Evolutionary conservation across 2,113 vertebrate genomes (phyloP).

Genomic region (Strix aluco): DNA sequence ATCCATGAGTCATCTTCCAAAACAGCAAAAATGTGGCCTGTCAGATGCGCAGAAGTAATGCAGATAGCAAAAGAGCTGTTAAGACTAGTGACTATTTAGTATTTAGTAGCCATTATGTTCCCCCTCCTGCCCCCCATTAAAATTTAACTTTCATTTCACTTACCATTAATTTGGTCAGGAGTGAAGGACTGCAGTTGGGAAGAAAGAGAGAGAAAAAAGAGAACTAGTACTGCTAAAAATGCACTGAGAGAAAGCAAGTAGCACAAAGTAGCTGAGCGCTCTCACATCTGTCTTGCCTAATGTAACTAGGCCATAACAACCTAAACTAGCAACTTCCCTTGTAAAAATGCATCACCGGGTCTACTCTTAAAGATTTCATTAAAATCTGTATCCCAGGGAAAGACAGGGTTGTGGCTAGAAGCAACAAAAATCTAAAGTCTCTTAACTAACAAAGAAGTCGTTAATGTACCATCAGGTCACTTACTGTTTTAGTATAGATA

Average conservation of each 20-base stretch:
- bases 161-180: slow-evolving; percentile 83
- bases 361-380: neutral
- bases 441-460: neutral
- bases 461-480: neutral
- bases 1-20: slow-evolving; percentile 68
- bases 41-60: slow-evolving; percentile 57
- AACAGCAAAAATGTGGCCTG: slow-evolving; percentile 54
- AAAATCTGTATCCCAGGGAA: slow-evolving; percentile 4
- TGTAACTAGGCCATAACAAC: neutral
- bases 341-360: neutral
- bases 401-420: neutral
- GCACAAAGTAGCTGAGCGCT: neutral
- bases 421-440: neutral
- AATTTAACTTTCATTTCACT: slow-evolving; percentile 67
- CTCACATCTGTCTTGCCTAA: neutral
- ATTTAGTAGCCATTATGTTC: neutral
- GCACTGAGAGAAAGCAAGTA: slow-evolving; percentile 77
- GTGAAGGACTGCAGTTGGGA: slow-evolving; percentile 81
- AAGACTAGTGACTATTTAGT: slow-evolving; percentile 27
- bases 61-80: slow-evolving; percentile 37
- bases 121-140: neutral
- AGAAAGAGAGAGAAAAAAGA: slow-evolving; percentile 61
- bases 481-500: neutral
- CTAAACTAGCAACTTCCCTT: neutral
- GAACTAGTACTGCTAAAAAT: slow-evolving; percentile 76